A percentile compares a stretch with the other conserved stretches of the same genome.
Evolutionary conservation across 2,113 vertebrate genomes (phyloP).

Genomic region (Anas platyrhynchos): DNA sequence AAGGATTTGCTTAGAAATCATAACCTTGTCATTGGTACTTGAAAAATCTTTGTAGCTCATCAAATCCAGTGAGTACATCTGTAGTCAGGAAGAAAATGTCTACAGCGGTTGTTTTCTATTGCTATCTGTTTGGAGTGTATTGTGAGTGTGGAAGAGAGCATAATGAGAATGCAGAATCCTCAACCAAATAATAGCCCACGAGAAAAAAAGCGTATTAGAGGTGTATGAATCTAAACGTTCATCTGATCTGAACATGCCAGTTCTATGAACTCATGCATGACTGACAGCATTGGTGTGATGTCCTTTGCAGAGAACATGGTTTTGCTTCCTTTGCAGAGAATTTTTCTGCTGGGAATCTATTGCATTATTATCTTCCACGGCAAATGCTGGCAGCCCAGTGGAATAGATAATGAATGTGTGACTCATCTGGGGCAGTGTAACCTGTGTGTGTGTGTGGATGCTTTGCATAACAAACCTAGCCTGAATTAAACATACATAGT

Average conservation of each 20-base stretch:
- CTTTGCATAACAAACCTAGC: background rate
- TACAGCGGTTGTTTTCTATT: background rate
- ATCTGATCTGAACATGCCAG: background rate
- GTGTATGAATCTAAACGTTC: background rate
- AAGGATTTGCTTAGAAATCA: background rate
- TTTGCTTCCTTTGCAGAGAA: background rate
- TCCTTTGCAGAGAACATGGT: background rate
- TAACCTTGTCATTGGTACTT: background rate
- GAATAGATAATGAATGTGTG: background rate
- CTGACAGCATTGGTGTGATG: background rate
- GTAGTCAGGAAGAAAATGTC: background rate
- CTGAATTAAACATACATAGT: background rate
- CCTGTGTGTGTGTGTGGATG: background rate
- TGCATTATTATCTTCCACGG: background rate
- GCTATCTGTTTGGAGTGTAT: background rate
- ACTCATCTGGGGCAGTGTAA: background rate
- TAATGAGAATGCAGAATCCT: background rate
- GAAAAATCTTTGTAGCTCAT: background rate
- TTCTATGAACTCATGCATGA: background rate
- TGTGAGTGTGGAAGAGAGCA: background rate
- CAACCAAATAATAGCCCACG: background rate
- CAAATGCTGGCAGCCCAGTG: background rate
- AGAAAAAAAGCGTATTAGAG: slow-evolving; percentile 21
- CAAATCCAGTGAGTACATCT: background rate
- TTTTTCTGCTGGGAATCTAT: background rate